Conservation (phyloP, 1,140 invertebrate genomes). For the Bombus haemorrhoidalis region DNA sequence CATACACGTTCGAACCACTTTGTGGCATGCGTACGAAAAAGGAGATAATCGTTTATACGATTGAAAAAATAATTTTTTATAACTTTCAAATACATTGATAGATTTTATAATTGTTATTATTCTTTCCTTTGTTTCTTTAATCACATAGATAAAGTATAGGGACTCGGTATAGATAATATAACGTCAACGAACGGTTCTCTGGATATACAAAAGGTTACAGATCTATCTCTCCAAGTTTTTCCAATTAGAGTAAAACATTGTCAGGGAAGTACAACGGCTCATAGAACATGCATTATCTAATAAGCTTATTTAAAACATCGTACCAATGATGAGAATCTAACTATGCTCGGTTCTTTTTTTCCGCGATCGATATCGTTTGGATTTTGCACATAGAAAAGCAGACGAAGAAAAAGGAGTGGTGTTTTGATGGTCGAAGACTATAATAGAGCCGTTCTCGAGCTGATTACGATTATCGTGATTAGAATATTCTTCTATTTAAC, state of each 20-base stretch:
- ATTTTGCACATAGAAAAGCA: background rate
- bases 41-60: slow-evolving; percentile 2
- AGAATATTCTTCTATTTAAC: slow-evolving; percentile 27
- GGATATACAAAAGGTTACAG: background rate
- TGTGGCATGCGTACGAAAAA: background rate
- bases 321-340: background rate
- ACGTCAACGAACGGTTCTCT: background rate
- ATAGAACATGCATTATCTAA: slow-evolving; percentile 12
- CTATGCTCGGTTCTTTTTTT: background rate
- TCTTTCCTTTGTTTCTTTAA: background rate
- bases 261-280: background rate
- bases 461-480: slow-evolving; percentile 27
- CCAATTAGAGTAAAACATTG: slow-evolving; percentile 1
- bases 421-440: background rate
- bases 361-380: background rate
- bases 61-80: slow-evolving; percentile 15
- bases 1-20: background rate
- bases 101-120: background rate
- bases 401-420: background rate
- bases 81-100: background rate
- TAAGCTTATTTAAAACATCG: background rate
- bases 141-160: background rate
- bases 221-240: slow-evolving; percentile 1
- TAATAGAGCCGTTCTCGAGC: slow-evolving; percentile 6
- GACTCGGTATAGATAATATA: background rate